Base-by-base conservation (phyloP, 2,888 invertebrate species). In the Aphodius sticticus region DNA sequence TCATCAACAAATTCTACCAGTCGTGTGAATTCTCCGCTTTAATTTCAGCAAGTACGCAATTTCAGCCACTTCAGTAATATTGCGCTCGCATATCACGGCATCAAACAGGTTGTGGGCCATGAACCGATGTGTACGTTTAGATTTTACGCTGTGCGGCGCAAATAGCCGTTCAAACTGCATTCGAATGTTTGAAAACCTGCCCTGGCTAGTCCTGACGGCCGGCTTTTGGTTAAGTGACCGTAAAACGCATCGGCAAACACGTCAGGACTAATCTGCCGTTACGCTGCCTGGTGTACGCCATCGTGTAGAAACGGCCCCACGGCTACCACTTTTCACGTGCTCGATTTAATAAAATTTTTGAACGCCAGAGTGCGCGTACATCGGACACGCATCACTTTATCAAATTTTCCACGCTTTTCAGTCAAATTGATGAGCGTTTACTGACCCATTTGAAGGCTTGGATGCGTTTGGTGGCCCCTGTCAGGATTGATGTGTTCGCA, bases 221-320 rank as follows among this genome's bases (percentile, higher is more conserved):
- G 53, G 53, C 53, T 53, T 53, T 53, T 53, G 53, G 53, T 53
- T 53, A 53, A 53, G 53, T 12, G 53, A 53, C 53, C 53, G 53
- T 53, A 53, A 53, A 53, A 53, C 53, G 12, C 53, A 53, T 53
- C 7, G 53, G 9, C 53, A 53, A 83, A 84, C 83, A 82, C 82
- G 82, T 82, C 82, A 80, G 81, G 79, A 82, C 77, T 81, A 81
- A 80, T 76, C n/a, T 14, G 79, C 53, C 35, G 72, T 69, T 35
- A 77, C 77, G 78, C 79, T 38, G 77, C 80, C 79, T 76, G 16
- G 76, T 69, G 38, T 16, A 15, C 26, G 53, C 53, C 53, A 9
- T 9, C 53, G 12, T 53, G 53, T 53, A 53, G 12, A 53, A 53
- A 5, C 53, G 12, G 12, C 7, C 53, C 6, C 12, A 53, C 53